These are phyloP conservation scores for Euzetes globulus DNA, from an alignment of 2,888 invertebrate species.

Conservation along the genomic window DNA sequence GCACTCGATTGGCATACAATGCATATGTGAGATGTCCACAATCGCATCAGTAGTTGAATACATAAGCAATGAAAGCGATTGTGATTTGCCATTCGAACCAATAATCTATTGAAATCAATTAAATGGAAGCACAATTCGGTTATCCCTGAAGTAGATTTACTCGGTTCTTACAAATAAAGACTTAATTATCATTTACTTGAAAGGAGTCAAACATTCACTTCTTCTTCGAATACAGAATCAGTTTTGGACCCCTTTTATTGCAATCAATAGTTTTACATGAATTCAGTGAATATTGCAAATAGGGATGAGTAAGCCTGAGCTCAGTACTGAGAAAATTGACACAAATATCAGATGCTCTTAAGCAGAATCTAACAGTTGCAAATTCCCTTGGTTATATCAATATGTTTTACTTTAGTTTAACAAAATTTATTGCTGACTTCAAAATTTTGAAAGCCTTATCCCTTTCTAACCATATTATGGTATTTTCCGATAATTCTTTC, in stretches of 20 bases:
- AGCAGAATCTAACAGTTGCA: too few species aligned
- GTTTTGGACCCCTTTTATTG: not conserved
- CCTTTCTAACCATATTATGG: too few species aligned
- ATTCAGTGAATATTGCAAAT: too few species aligned
- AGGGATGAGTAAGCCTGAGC: too few species aligned
- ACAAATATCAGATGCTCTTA: too few species aligned
- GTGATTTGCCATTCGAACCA: not conserved
- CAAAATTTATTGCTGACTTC: too few species aligned
- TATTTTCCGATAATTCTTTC: too few species aligned
- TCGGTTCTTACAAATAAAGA: not conserved
- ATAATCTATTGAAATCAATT: constrained; percentile 1
- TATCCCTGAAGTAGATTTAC: not conserved
- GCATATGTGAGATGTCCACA: not conserved
- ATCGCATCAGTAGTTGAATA: not conserved
- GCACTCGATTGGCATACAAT: not conserved
- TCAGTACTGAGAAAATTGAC: too few species aligned
- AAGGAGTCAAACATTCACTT: not conserved
- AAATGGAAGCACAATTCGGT: not conserved
- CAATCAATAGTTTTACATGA: not conserved
- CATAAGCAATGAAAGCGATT: not conserved
- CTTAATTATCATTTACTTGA: constrained; percentile 4
- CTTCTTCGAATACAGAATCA: not conserved
- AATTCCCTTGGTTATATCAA: too few species aligned
- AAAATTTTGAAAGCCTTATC: too few species aligned
- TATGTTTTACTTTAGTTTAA: too few species aligned